Evolutionary conservation across 1,140 invertebrate genomes (phyloP).

Genomic region (Gryon sp.): DNA sequence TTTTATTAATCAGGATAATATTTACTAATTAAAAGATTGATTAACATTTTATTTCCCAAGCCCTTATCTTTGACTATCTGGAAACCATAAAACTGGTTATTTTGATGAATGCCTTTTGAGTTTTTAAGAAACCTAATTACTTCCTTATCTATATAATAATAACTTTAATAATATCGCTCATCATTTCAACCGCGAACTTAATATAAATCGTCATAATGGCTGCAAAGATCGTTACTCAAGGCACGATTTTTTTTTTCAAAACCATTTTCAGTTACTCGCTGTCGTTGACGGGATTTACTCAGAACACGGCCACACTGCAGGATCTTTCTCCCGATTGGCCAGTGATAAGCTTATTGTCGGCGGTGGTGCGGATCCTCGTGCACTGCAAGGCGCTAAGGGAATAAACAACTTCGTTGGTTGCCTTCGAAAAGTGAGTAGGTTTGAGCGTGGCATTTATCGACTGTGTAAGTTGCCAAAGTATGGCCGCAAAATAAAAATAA

Average conservation of each 20-base stretch:
- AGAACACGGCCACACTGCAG: constrained; percentile 93
- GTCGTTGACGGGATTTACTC: constrained; percentile 95
- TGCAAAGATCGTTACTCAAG: constrained; percentile 50
- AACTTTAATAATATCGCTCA: constrained; percentile 29
- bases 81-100: background rate
- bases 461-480: constrained; percentile 31
- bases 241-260: constrained; percentile 38
- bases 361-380: constrained; percentile 89
- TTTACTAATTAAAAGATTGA: background rate
- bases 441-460: constrained; percentile 51
- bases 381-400: constrained; percentile 89
- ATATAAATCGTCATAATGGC: constrained; percentile 43
- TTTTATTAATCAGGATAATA: background rate
- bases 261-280: constrained; percentile 88
- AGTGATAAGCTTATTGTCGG: constrained; percentile 93
- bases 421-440: constrained; percentile 89
- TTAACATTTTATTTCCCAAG: background rate
- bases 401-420: constrained; percentile 97
- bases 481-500: constrained; percentile 16
- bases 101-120: constrained; percentile 5
- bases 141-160: constrained; percentile 25
- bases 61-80: background rate
- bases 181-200: constrained; percentile 27
- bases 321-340: constrained; percentile 93
- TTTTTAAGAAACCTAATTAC: constrained; percentile 21